A percentile compares a stretch with the other conserved stretches of the same genome.
phyloP scores from a whole-genome alignment of 2,888 invertebrate species.

The Actias luna region DNA sequence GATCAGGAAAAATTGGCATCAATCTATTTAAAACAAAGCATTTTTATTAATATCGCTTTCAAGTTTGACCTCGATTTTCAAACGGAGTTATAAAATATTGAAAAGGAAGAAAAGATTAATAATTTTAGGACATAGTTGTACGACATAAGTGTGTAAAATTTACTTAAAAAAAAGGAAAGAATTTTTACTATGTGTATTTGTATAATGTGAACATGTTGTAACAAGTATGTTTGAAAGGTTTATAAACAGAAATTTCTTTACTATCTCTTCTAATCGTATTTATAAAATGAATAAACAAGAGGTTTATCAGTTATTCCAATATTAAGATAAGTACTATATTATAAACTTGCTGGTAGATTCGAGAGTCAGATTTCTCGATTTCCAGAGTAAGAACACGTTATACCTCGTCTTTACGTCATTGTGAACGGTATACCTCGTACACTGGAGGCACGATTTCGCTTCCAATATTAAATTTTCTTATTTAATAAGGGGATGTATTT shows the following conservation, averaged over 20 bases:
- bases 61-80: not conserved
- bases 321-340: not conserved
- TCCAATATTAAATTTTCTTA: constrained; percentile 30
- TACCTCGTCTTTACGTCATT: constrained; percentile 25
- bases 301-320: not conserved
- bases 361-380: constrained; percentile 7
- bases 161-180: no score
- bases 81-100: no score
- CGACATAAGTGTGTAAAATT: no score
- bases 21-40: not conserved
- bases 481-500: not conserved
- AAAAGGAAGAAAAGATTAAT: no score
- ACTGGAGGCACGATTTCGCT: constrained; percentile 29
- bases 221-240: no score
- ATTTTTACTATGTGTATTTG: no score
- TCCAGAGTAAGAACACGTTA: constrained; percentile 5
- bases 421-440: constrained; percentile 26
- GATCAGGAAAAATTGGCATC: not conserved
- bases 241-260: no score
- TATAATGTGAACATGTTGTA: no score
- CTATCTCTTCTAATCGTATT: no score
- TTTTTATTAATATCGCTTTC: not conserved
- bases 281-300: not conserved
- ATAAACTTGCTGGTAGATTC: constrained; percentile 8
- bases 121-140: no score